These are phyloP conservation scores for Bufo bufo DNA, from an alignment of 2,113 vertebrate genomes.

Conservation along the genomic window DNA sequence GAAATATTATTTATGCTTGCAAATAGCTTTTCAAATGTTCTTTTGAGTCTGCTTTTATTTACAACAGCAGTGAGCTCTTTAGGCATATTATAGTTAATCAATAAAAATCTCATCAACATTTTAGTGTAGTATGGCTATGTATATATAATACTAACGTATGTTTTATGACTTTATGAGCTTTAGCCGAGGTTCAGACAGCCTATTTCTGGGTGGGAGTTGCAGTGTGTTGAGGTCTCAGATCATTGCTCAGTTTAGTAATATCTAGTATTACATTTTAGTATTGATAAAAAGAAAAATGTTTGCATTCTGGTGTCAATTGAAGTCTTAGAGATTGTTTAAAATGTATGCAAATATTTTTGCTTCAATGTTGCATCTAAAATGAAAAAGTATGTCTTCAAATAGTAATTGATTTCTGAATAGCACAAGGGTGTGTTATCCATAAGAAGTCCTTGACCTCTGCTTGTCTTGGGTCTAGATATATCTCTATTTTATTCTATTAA, in stretches of 20 bases:
- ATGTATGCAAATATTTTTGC: too few relatives aligned
- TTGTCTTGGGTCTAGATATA: too few relatives aligned
- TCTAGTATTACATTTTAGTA: neutral
- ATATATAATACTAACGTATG: slow-evolving; percentile 1
- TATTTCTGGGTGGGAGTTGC: neutral
- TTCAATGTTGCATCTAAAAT: too few relatives aligned
- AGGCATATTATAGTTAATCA: slow-evolving; percentile 47
- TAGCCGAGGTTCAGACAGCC: slow-evolving; percentile 6
- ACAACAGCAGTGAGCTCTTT: slow-evolving; percentile 43
- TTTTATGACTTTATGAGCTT: slow-evolving; percentile 14
- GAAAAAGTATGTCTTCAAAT: too few relatives aligned
- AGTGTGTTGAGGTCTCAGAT: neutral
- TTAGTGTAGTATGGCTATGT: slow-evolving; percentile 15
- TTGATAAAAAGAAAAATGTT: neutral
- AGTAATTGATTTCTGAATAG: too few relatives aligned
- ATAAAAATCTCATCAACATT: slow-evolving; percentile 45
- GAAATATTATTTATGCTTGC: slow-evolving; percentile 48
- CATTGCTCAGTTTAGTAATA: neutral
- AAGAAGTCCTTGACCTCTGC: too few relatives aligned
- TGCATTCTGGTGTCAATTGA: too few relatives aligned
- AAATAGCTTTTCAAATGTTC: slow-evolving; percentile 46
- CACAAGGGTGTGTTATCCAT: too few relatives aligned
- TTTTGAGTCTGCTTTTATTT: slow-evolving; percentile 43
- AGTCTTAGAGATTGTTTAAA: too few relatives aligned
- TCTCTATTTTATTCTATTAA: too few relatives aligned